These are phyloP conservation scores for Coturnix japonica DNA, from an alignment of 2,113 vertebrate genomes.

Conservation along the genomic window DNA sequence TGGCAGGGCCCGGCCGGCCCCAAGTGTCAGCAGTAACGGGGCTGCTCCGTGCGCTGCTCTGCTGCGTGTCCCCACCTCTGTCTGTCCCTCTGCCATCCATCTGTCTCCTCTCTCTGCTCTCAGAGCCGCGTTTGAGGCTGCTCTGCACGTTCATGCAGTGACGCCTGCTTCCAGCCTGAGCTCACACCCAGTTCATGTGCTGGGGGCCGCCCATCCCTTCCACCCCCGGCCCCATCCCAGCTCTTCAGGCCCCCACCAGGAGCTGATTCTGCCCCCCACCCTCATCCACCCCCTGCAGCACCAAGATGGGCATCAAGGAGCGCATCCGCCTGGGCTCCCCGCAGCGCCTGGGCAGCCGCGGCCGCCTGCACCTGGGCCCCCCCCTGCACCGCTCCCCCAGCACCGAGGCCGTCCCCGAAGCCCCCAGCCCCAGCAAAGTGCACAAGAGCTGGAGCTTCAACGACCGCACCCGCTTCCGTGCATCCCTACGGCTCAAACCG, in stretches of 20 bases:
- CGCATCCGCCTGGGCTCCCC: constrained; percentile 90
- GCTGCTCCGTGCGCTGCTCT: neutral
- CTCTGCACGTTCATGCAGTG: fast-evolving
- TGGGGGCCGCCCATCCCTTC: fast-evolving
- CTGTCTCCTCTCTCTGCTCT: neutral
- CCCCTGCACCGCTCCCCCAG: constrained; percentile 83
- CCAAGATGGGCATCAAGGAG: constrained; percentile 93
- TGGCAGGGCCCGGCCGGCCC: neutral
- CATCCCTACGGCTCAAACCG: constrained; percentile 91
- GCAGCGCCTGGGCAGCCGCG: constrained; percentile 81
- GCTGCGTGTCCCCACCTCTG: fast-evolving
- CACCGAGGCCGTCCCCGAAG: constrained; percentile 86
- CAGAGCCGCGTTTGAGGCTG: fast-evolving
- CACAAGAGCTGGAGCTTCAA: constrained; percentile 99
- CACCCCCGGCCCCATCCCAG: neutral
- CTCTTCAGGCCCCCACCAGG: fast-evolving
- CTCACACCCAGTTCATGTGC: fast-evolving
- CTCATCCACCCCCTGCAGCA: constrained; percentile 71
- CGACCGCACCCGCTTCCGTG: constrained; percentile 93
- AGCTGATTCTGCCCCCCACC: neutral
- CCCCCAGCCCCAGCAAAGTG: constrained; percentile 90
- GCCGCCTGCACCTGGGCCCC: constrained; percentile 78
- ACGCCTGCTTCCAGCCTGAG: neutral
- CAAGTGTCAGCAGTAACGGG: neutral
- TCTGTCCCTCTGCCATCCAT: neutral